A percentile compares a stretch with the other conserved stretches of the same genome.
Conservation (phyloP, 2,797 vertebrate species). For the Hoplostethus atlanticus region DNA sequence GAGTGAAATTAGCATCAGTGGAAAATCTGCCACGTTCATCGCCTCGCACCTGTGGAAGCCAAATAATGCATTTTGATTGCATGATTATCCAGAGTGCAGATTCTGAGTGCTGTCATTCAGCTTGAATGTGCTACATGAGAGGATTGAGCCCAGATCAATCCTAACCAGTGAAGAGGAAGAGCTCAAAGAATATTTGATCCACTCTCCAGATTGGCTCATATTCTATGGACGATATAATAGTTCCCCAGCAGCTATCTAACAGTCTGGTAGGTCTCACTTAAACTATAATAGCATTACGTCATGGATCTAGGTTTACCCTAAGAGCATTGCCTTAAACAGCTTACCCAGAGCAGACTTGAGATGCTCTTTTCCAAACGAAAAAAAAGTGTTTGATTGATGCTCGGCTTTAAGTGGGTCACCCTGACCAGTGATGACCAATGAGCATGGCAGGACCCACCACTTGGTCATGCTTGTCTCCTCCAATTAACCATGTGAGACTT, state of each 20-base stretch:
- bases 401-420: conserved; percentile 53
- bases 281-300: conserved; percentile 19
- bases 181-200: conserved; percentile 59
- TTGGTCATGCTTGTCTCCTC: conserved; percentile 69
- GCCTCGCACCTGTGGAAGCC: conserved; percentile 76
- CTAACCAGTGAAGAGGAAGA: conserved; percentile 50
- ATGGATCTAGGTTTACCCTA: conserved; percentile 40
- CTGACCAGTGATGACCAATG: conserved; percentile 33
- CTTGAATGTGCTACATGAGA: conserved; percentile 68
- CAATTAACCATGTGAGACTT: conserved; percentile 55
- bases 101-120: conserved; percentile 72
- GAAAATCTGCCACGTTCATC: conserved; percentile 58
- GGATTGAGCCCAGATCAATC: conserved; percentile 67
- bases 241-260: neutral
- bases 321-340: conserved; percentile 49
- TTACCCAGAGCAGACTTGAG: conserved; percentile 25
- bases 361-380: conserved; percentile 50
- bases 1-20: conserved; percentile 71
- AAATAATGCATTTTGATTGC: conserved; percentile 84
- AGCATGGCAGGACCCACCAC: conserved; percentile 19
- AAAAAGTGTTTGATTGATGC: conserved; percentile 46
- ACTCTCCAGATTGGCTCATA: conserved; percentile 48
- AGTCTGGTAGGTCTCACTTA: conserved; percentile 3
- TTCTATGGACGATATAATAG: conserved; percentile 20
- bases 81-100: conserved; percentile 73